Base-by-base conservation (phyloP, 2,888 invertebrate species). In the Nemurella pictetii region DNA sequence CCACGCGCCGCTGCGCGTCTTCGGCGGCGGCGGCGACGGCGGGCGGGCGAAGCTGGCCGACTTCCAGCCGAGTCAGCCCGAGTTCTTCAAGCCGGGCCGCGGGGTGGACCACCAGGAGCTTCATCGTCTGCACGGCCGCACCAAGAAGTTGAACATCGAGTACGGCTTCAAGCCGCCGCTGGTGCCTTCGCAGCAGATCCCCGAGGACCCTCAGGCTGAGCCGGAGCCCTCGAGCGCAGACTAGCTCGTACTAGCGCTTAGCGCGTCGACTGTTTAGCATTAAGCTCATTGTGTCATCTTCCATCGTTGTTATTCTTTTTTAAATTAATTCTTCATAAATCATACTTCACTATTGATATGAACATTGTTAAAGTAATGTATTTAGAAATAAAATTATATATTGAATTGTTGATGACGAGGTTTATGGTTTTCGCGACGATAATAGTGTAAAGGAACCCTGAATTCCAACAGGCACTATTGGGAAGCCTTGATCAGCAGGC, bases 141-240 rank as follows among this genome's bases (percentile, higher is more conserved):
- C 84, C 12, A 92, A 94, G 85, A 93, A 93, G 86, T 91, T 96
- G 0, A 93, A 94, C 88, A 93, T 96, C 88, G 96, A 96, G 87
- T 96, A 96, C 87, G 94, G 89, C 0, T 96, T 96, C 87, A 95
- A 95, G 88, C 96, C 96, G 0, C 96, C 96, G 0, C 89, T 96
- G 87, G 93, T 95, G 86, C 96, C 96, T 0, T 96, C 96, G 0
- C 92, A 95, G 3, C 95, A 96, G 89, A 94, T 96, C 12, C 95
- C 96, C 88, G 94, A 95, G 86, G 93, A 95, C 28, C 84, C 84
- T 5, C 78, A 74, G 32, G 72, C 80, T n/a, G 80, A 80, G 28
- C 83, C 77, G 7, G 36, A 73, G 20, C 25, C n/a, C n/a, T n/a
- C 55, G 55, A 12, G 9, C 55, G 5, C 3, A 12, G 55, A 55